Evolutionary conservation across 2,888 invertebrate genomes (phyloP).

Genomic region (Caenorhabditis sp.): DNA sequence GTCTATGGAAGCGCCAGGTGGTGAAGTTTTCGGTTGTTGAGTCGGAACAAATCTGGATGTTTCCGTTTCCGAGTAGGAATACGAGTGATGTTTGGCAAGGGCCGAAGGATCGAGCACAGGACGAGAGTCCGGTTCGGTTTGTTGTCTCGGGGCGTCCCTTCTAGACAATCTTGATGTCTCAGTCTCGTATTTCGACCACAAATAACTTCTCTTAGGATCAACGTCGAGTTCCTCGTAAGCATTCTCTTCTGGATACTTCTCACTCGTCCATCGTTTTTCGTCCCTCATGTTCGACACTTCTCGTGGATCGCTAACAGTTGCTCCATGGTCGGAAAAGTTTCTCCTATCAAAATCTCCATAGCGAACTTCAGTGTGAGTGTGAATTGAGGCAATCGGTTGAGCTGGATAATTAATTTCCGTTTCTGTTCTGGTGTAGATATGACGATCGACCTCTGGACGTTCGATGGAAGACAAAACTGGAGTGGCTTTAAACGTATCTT

Average conservation of each 20-base stretch:
- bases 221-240: not conserved
- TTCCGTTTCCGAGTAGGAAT: constrained; percentile 20
- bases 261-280: not conserved
- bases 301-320: not conserved
- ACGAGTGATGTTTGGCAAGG: constrained; percentile 7
- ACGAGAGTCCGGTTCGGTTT: not conserved
- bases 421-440: constrained; percentile 15
- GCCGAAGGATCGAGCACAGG: constrained; percentile 9
- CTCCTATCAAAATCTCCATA: not conserved
- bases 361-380: constrained; percentile 9
- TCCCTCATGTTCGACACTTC: not conserved
- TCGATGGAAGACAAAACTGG: not conserved
- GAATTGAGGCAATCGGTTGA: constrained; percentile 1
- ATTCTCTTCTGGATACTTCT: not conserved
- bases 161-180: constrained; percentile 11
- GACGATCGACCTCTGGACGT: too few relatives aligned
- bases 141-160: not conserved
- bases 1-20: constrained; percentile 1
- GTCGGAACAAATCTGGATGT: not conserved
- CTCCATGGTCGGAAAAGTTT: not conserved
- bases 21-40: not conserved
- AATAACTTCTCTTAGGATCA: constrained; percentile 1
- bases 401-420: not conserved
- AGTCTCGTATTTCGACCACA: constrained; percentile 30
- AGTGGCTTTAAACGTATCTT: not conserved